phyloP scores from a whole-genome alignment of 2,113 vertebrate species.

The Uria lomvia region DNA sequence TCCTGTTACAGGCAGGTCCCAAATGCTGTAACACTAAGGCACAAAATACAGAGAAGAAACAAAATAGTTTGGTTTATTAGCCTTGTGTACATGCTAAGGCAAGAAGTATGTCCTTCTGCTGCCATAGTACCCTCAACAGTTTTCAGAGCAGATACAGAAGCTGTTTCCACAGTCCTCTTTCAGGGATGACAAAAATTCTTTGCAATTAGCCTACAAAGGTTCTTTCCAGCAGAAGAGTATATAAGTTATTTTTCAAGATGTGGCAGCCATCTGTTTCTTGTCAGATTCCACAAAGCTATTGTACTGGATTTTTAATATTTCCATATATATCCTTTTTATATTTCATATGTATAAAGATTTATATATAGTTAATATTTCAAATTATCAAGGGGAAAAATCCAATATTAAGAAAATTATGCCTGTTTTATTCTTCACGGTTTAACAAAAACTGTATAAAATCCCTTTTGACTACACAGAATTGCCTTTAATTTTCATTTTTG shows the following conservation, averaged over 20 bases:
- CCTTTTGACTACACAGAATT: neutral
- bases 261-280: neutral
- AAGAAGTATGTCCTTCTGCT: neutral
- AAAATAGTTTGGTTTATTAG: neutral
- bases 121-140: neutral
- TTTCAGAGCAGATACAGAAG: neutral
- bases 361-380: neutral
- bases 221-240: neutral
- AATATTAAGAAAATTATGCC: neutral
- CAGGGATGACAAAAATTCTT: neutral
- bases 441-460: neutral
- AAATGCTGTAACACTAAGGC: neutral
- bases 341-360: neutral
- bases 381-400: neutral
- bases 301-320: neutral
- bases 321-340: neutral
- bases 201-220: accelerated
- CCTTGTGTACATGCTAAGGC: neutral
- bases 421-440: neutral
- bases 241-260: neutral
- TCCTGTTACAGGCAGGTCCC: neutral
- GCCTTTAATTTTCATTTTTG: neutral
- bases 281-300: neutral
- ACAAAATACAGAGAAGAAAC: neutral
- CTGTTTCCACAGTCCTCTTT: neutral